Conservation (phyloP, 2,888 invertebrate genomes). For the Agrochola litura region DNA sequence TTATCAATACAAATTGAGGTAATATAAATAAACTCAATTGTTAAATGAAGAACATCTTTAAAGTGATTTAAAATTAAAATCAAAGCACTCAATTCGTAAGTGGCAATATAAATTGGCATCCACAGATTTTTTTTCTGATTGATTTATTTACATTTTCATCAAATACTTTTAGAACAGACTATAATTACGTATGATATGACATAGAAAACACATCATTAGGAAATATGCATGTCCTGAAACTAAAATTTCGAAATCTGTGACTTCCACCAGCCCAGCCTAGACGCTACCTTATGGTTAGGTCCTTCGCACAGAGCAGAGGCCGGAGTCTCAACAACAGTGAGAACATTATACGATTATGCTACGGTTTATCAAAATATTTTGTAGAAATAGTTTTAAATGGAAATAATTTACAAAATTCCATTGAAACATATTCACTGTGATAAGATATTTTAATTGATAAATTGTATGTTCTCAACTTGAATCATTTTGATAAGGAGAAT, state of each 20-base stretch:
- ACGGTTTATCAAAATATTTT: background rate
- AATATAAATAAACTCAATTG: too few species aligned
- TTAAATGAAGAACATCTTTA: too few species aligned
- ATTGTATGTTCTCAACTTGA: background rate
- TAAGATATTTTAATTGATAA: slow-evolving; percentile 21
- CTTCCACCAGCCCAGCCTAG: background rate
- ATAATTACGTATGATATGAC: background rate
- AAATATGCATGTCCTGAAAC: background rate
- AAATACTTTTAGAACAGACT: background rate
- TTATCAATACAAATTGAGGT: too few species aligned
- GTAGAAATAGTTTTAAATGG: background rate
- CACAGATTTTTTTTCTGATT: too few species aligned
- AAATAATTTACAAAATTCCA: background rate
- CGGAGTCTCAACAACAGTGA: background rate
- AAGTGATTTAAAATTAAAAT: too few species aligned
- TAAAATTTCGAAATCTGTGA: background rate
- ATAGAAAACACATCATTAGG: too few species aligned
- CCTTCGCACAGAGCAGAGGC: background rate
- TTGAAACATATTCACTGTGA: background rate
- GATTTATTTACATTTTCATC: too few species aligned
- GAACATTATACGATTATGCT: background rate
- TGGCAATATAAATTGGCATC: too few species aligned
- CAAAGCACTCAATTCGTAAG: too few species aligned
- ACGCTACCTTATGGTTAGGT: background rate
- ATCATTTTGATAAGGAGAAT: slow-evolving; percentile 15